phyloP scores from a whole-genome alignment of 2,888 invertebrate species.

The Melanostoma mellinum region DNA sequence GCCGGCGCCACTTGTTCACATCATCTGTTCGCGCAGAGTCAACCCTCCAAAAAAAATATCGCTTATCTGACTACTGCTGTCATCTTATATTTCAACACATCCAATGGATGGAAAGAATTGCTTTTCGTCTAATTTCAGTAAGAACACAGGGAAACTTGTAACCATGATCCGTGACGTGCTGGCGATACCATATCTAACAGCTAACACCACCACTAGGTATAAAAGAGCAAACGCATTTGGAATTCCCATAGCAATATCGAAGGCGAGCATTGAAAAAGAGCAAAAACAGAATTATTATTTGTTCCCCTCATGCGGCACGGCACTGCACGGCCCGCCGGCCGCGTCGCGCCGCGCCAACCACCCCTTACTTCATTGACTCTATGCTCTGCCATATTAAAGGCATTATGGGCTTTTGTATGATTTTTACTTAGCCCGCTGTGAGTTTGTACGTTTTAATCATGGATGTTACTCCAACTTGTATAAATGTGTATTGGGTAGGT shows the following conservation, averaged over 20 bases:
- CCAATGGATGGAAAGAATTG: conserved; percentile 39
- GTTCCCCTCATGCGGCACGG: conserved; percentile 31
- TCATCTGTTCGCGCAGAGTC: conserved; percentile 58
- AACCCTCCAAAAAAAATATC: conserved; percentile 41
- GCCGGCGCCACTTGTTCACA: conserved; percentile 63
- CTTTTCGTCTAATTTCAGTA: conserved; percentile 63
- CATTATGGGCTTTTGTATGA: conserved; percentile 60
- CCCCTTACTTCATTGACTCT: conserved; percentile 12
- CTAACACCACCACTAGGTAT: conserved; percentile 30
- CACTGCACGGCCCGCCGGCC: neutral
- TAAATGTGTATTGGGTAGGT: conserved; percentile 35
- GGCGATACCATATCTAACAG: conserved; percentile 55
- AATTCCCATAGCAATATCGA: conserved; percentile 68
- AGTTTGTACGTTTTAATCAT: conserved; percentile 72
- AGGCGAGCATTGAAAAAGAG: conserved; percentile 27
- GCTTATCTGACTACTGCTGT: conserved; percentile 60
- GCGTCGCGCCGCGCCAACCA: neutral
- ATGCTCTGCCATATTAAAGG: conserved; percentile 13
- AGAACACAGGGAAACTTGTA: conserved; percentile 51
- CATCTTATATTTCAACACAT: conserved; percentile 60
- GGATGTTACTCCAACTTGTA: conserved; percentile 48
- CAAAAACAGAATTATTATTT: conserved; percentile 29
- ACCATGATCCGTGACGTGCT: conserved; percentile 42
- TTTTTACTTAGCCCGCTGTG: conserved; percentile 64
- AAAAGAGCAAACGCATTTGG: conserved; percentile 32